Percentiles rank a stretch among this genome's conserved stretches.
Conservation (phyloP, 2,113 vertebrate species). For the Shinisaurus crocodilurus region DNA sequence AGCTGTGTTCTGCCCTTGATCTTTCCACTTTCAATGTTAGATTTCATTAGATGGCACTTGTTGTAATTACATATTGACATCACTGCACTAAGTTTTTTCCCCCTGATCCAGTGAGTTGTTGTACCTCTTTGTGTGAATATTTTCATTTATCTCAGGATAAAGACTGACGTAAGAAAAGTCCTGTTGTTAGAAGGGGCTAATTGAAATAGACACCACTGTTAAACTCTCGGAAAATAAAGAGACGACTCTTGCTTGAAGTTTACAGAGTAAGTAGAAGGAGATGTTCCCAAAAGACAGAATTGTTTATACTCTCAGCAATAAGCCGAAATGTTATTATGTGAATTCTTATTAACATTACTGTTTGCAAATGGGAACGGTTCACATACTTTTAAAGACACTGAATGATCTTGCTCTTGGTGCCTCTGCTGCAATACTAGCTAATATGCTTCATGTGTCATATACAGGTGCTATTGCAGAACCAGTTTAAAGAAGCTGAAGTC, state of each 20-base stretch:
- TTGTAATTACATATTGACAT: slow-evolving; percentile 17
- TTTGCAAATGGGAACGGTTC: not conserved
- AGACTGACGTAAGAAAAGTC: not conserved
- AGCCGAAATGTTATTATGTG: not conserved
- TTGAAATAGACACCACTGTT: not conserved
- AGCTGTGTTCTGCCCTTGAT: slow-evolving; percentile 6
- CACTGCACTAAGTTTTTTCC: not conserved
- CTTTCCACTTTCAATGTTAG: not conserved
- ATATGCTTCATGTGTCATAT: not conserved
- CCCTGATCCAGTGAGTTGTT: not conserved
- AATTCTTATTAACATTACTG: not conserved
- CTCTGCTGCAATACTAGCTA: not conserved
- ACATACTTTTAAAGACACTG: not conserved
- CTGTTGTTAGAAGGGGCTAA: not conserved
- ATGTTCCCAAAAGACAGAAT: not conserved
- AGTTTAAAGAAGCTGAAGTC: not conserved
- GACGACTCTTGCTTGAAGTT: not conserved
- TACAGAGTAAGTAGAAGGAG: not conserved
- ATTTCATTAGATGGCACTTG: slow-evolving; percentile 28
- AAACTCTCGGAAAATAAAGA: not conserved
- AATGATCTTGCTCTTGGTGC: not conserved
- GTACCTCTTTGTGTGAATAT: slow-evolving; percentile 2
- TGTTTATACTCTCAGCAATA: not conserved
- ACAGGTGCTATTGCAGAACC: not conserved
- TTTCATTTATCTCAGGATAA: not conserved